phyloP scores from a whole-genome alignment of 2,113 vertebrate genomes.

The Hippoglossus stenolepis region DNA sequence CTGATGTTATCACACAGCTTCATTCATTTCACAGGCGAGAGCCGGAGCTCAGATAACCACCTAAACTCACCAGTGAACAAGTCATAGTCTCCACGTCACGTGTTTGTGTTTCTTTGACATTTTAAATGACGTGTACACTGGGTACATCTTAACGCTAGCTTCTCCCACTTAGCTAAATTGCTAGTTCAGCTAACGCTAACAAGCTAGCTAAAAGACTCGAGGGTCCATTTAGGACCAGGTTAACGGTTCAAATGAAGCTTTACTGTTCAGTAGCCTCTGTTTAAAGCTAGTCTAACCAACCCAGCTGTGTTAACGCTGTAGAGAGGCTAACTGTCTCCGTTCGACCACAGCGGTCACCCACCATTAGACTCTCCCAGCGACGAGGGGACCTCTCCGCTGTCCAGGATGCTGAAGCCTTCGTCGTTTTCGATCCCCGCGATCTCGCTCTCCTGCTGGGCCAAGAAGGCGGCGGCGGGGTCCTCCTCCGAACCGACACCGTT shows the following conservation, averaged over 20 bases:
- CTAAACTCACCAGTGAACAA: background rate
- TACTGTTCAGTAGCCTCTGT: fast-evolving
- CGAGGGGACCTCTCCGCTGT: slow-evolving; percentile 88
- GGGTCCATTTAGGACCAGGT: background rate
- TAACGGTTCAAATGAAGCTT: background rate
- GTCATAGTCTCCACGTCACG: fast-evolving
- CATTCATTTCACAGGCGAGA: background rate
- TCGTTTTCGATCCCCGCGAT: slow-evolving; percentile 95
- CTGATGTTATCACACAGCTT: slow-evolving; percentile 9
- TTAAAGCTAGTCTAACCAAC: background rate
- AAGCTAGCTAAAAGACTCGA: background rate
- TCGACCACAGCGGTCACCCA: slow-evolving; percentile 41
- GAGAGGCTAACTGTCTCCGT: background rate
- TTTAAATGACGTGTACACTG: background rate
- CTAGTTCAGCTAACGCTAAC: slow-evolving; percentile 55
- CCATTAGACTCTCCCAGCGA: slow-evolving; percentile 78
- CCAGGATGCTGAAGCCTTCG: slow-evolving; percentile 92
- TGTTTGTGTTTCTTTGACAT: background rate
- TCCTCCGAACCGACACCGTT: slow-evolving; percentile 86
- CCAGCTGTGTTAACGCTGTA: background rate
- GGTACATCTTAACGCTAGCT: background rate
- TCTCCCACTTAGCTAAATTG: slow-evolving; percentile 3
- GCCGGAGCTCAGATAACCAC: background rate
- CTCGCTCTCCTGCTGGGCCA: slow-evolving; percentile 94
- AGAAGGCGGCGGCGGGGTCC: slow-evolving; percentile 92